phyloP scores from a whole-genome alignment of 37 sponge, comb jelly and placozoan genomes.

The Aplysina aerophoba region DNA sequence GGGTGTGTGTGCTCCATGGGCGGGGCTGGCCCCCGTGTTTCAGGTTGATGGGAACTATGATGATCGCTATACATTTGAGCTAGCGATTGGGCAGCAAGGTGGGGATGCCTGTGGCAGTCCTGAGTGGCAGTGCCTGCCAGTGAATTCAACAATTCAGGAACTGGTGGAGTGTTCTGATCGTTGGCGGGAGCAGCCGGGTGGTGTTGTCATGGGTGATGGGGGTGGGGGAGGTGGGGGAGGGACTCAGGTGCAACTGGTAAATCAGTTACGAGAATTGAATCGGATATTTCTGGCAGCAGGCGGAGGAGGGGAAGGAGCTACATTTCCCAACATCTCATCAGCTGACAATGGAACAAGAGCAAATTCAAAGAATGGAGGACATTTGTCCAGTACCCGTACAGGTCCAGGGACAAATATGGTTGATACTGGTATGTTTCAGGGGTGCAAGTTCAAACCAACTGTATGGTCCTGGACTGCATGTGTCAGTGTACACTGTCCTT shows the following conservation, averaged over 20 bases:
- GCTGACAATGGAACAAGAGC: neutral
- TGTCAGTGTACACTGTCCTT: too few species aligned
- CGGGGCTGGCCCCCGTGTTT: constrained; percentile 29
- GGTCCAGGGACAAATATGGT: too few species aligned
- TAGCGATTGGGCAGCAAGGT: constrained; percentile 18
- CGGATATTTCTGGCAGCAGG: neutral
- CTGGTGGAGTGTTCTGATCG: neutral
- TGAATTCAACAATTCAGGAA: neutral
- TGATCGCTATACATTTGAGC: constrained; percentile 1
- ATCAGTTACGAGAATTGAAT: neutral
- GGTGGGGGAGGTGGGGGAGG: constrained; percentile 32
- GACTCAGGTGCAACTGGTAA: neutral
- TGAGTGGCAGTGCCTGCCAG: neutral
- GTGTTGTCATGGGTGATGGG: neutral
- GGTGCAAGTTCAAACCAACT: too few species aligned
- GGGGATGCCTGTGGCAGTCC: neutral
- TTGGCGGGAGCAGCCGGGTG: neutral
- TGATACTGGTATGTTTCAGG: constrained; percentile 19
- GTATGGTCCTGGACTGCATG: neutral
- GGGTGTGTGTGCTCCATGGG: constrained; percentile 42
- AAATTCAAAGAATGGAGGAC: neutral
- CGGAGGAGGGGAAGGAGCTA: neutral
- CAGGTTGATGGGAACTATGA: too few species aligned
- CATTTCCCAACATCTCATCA: neutral
- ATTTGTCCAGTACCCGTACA: too few species aligned